Evolutionary conservation across 2,888 invertebrate genomes (phyloP).

Genomic region (Rugalucina vietnamica): DNA sequence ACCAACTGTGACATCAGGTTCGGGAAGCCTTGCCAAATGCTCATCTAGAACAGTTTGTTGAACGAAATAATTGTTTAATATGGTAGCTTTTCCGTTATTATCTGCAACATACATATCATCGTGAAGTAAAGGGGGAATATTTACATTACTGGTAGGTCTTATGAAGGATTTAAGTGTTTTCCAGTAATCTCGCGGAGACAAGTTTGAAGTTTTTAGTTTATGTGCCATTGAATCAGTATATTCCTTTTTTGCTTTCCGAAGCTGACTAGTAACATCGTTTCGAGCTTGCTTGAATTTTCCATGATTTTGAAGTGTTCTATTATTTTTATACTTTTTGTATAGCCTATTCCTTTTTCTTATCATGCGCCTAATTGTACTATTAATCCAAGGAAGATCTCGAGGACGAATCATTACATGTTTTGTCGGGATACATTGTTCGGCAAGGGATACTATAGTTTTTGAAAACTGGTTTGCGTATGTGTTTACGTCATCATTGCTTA

Average conservation of each 20-base stretch:
- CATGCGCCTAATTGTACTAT: not conserved
- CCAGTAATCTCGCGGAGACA: not conserved
- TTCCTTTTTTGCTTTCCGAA: not conserved
- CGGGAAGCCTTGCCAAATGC: too few relatives aligned
- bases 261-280: not conserved
- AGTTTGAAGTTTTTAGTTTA: not conserved
- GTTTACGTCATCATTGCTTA: not conserved
- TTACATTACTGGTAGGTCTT: not conserved
- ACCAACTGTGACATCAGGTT: too few relatives aligned
- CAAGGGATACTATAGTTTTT: not conserved
- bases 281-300: not conserved
- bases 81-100: too few relatives aligned
- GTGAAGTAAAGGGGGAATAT: not conserved
- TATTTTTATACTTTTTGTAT: not conserved
- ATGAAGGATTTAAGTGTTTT: not conserved
- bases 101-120: too few relatives aligned
- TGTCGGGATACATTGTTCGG: not conserved
- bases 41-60: too few relatives aligned
- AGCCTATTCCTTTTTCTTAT: constrained; percentile 1
- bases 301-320: not conserved
- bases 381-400: not conserved
- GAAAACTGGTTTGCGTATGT: not conserved
- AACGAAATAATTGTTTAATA: too few relatives aligned
- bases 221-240: not conserved
- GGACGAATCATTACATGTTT: constrained; percentile 1